phyloP scores from a whole-genome alignment of 2,888 invertebrate genomes.

The Slavum lentiscoides region DNA sequence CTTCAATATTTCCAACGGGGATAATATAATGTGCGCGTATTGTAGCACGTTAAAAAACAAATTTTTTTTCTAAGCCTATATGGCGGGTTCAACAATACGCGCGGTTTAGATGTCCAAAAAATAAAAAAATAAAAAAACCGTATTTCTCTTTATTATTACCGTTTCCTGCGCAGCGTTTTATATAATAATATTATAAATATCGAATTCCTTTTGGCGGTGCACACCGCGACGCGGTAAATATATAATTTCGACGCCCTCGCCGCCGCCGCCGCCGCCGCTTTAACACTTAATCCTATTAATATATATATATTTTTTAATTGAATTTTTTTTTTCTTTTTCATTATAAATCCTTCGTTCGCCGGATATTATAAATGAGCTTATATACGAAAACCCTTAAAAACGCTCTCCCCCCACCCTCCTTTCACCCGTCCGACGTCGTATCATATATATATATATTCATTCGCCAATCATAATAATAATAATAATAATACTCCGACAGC shows the following conservation, averaged over 20 bases:
- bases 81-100: no score
- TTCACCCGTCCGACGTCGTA: conserved; percentile 2
- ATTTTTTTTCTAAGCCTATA: no score
- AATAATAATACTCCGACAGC: no score
- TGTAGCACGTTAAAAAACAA: no score
- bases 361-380: conserved; percentile 51
- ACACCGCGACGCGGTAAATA: background rate
- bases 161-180: conserved; percentile 25
- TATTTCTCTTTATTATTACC: conserved; percentile 36
- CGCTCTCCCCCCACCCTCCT: no score
- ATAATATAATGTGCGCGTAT: no score
- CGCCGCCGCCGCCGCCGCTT: background rate
- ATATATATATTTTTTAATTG: conserved; percentile 45
- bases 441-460: conserved; percentile 37
- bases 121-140: background rate
- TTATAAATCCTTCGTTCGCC: conserved; percentile 43
- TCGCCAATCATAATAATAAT: conserved; percentile 52
- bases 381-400: conserved; percentile 49
- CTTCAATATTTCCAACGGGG: no score
- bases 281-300: conserved; percentile 49
- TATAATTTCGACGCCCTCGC: conserved; percentile 23
- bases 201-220: conserved; percentile 45
- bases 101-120: no score
- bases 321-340: conserved; percentile 16
- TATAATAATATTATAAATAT: conserved; percentile 9